Base-by-base conservation (phyloP, 2,888 invertebrate species). In the Hirtodrosophila histrioides region DNA sequence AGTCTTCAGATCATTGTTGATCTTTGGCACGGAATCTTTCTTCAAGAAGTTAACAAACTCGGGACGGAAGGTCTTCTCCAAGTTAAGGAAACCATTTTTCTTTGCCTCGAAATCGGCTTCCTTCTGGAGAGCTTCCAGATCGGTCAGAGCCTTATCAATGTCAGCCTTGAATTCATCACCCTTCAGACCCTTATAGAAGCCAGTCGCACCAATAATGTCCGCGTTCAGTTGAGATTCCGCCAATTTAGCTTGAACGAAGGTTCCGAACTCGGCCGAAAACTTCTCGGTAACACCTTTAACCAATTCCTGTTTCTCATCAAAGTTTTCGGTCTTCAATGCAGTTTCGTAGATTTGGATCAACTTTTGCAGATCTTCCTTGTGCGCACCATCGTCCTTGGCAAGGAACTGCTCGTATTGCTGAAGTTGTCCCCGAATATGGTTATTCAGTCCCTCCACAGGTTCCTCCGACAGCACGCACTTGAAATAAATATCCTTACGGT, bases 241-340 rank as follows among this genome's bases (percentile, higher is more conserved):
- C 51, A 88, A 24, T 40, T 83, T 80, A n/a, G 44, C 17, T 11
- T 68, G 50, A 6, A 89, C 66, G 55, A 69, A 89, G 3, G 31
- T 40, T 4, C 83, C 88, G 44, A 89, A 89, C 1, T 89, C 88
- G 0, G 55, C n/a, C 0, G 84, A 61, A 56, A 89, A 89, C 2
- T 85, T 49, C 11, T 67, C 29, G 3, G 73, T 68, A 5, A 74
- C 58, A 10, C 69, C 64, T n/a, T 66, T 68, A 9, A 89, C 53
- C 9, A 78, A 58, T 9, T 64, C 39, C 35, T 81, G 75, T 23
- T 89, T 89, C 43, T 79, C 74, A 4, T 86, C 81, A 24, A 53
- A 75, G 6, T 69, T 72, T 6, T 82, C 81, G 7, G 51, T 53
- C 61, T 78, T 78, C 12, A 89, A 53, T 0, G 88, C 89, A 7